phyloP scores from a whole-genome alignment of 2,888 invertebrate genomes.

The Pediacus dermestoides region DNA sequence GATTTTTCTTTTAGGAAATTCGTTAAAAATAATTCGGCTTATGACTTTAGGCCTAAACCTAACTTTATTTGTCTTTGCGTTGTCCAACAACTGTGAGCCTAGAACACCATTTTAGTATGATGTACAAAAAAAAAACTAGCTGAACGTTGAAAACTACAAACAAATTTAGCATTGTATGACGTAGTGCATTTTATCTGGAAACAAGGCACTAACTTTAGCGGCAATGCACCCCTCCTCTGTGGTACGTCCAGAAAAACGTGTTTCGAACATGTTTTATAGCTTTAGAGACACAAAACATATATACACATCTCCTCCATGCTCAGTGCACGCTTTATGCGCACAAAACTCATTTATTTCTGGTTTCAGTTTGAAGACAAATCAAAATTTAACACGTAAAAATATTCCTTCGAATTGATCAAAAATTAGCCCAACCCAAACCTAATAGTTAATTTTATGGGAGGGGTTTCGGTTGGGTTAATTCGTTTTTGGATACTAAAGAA shows the following conservation, averaged over 20 bases:
- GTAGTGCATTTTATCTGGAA: conserved; percentile 40
- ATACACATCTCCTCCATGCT: conserved; percentile 34
- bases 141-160: conserved; percentile 6
- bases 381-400: too few relatives aligned
- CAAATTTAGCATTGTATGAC: conserved; percentile 15
- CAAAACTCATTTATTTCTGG: conserved; percentile 13
- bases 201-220: conserved; percentile 47
- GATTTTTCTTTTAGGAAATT: conserved; percentile 3
- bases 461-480: too few relatives aligned
- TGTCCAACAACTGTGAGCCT: conserved; percentile 41
- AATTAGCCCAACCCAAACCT: too few relatives aligned
- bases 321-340: conserved; percentile 41
- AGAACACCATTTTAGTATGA: conserved; percentile 38
- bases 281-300: conserved; percentile 19
- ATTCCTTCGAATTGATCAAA: too few relatives aligned
- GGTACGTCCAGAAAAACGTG: conserved; percentile 46
- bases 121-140: conserved; percentile 2
- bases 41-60: conserved; percentile 28
- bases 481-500: too few relatives aligned
- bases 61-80: conserved; percentile 21
- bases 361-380: too few relatives aligned
- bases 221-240: conserved; percentile 51
- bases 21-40: too few relatives aligned
- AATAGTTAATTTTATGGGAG: too few relatives aligned
- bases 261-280: conserved; percentile 21